Base-by-base conservation (phyloP, 1,140 invertebrate species). In the Zaprionus taronus region DNA sequence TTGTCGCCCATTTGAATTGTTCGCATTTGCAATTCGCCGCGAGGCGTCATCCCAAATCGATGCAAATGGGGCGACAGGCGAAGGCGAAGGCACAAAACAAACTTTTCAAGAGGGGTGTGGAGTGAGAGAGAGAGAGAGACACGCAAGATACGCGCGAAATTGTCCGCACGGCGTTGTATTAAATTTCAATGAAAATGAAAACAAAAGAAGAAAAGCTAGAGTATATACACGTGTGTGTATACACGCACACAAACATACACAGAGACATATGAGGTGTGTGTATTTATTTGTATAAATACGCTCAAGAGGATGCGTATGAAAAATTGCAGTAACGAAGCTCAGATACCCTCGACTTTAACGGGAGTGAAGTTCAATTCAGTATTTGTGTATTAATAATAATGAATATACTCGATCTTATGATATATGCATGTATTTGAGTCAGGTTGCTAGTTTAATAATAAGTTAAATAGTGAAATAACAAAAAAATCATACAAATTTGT, bases 161-260 rank as follows among this genome's bases (percentile, higher is more conserved):
- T 72, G 44, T 53, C 22, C 24, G 17, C 31, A 61, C 44, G 41
- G 38, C 58, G 49, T 51, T 75, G 83, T 83, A 87, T 87, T 87
- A 70, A 78, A 76, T 89, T 87, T 87, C 80, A 86, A 77, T 80
- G 77, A 80, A 75, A 72, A 75, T 72, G 38, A 63, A 76, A 72
- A 74, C 73, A 68, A 77, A 81, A 72, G 66, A 63, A 56, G 38
- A 61, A 66, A 68, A 77, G 28, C 55, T 65, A 51, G 36, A 15
- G 47, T 22, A 51, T 51, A 51, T 20, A 51, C 26, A 56, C 26
- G 53, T 34, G 31, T 34, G 9, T 34, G 31, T 11, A 78, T 68
- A 36, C 28, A 31, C 28, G 1, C 38, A 7, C 36, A 34, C 11
- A 62, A 2, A 53, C 22, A 58, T 14, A 47, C 5, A 22, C n/a